phyloP scores from a whole-genome alignment of 2,797 vertebrate species.

The Microchirus variegatus region DNA sequence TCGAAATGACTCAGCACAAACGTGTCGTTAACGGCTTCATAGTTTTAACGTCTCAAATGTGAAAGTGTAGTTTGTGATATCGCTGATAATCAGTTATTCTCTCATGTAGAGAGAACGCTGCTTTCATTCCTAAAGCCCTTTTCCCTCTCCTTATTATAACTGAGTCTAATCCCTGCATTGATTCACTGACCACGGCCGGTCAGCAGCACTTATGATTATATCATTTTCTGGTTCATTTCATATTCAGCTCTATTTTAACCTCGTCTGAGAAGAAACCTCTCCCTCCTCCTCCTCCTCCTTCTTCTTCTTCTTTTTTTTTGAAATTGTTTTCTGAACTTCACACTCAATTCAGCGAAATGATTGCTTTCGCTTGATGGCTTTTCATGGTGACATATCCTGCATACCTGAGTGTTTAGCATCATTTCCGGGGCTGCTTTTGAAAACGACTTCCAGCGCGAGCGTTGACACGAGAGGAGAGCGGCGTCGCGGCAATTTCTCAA shows the following conservation, averaged over 20 bases:
- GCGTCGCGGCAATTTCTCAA: conserved; percentile 8
- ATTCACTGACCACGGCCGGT: conserved; percentile 58
- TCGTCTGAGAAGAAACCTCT: conserved; percentile 22
- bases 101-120: background rate
- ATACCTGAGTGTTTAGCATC: conserved; percentile 10
- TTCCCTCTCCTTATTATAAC: conserved; percentile 38
- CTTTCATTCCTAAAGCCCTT: conserved; percentile 18
- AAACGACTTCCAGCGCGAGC: background rate
- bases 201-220: conserved; percentile 58
- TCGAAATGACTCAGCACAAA: no score
- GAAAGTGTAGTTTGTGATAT: no score
- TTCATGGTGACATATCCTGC: conserved; percentile 10
- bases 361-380: conserved; percentile 33
- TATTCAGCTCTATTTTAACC: conserved; percentile 29
- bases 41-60: no score
- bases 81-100: no score
- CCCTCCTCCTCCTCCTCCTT: background rate
- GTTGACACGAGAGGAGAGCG: conserved; percentile 27
- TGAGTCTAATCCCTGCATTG: conserved; percentile 42
- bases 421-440: conserved; percentile 10
- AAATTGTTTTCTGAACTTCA: conserved; percentile 32
- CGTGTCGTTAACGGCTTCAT: no score
- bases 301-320: conserved; percentile 24
- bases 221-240: conserved; percentile 50
- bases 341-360: conserved; percentile 20